These are phyloP conservation scores for Agonopterix subpropinquella DNA, from an alignment of 2,888 invertebrate species.

Conservation along the genomic window DNA sequence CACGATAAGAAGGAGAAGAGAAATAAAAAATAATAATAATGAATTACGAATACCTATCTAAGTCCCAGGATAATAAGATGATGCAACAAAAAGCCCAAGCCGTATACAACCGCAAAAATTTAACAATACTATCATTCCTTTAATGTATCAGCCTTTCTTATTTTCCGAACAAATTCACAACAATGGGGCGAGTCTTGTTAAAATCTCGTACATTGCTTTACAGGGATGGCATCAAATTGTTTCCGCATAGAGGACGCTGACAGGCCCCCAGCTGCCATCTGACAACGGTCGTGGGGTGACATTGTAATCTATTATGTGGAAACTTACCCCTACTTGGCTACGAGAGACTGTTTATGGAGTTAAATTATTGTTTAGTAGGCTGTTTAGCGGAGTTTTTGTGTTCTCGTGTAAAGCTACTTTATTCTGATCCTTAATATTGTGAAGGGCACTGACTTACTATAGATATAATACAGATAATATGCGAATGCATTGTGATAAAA, in stretches of 20 bases:
- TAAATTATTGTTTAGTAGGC: conserved; percentile 1
- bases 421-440: too few relatives aligned
- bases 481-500: too few relatives aligned
- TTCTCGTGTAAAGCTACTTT: too few relatives aligned
- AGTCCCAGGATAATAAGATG: too few relatives aligned
- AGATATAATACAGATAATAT: too few relatives aligned
- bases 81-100: not conserved
- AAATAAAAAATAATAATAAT: too few relatives aligned
- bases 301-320: conserved; percentile 49
- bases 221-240: conserved; percentile 24
- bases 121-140: not conserved
- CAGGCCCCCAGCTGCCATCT: conserved; percentile 42
- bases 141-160: not conserved
- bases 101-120: not conserved
- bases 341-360: conserved; percentile 2
- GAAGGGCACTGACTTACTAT: too few relatives aligned
- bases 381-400: too few relatives aligned
- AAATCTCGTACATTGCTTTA: conserved; percentile 20
- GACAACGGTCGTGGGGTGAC: conserved; percentile 53
- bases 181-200: conserved; percentile 14
- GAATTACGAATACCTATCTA: too few relatives aligned
- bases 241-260: conserved; percentile 28
- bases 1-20: too few relatives aligned
- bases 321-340: conserved; percentile 9
- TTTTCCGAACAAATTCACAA: conserved; percentile 7